These are phyloP conservation scores for Nesidiocoris tenuis DNA, from an alignment of 2,888 invertebrate species.

Conservation along the genomic window DNA sequence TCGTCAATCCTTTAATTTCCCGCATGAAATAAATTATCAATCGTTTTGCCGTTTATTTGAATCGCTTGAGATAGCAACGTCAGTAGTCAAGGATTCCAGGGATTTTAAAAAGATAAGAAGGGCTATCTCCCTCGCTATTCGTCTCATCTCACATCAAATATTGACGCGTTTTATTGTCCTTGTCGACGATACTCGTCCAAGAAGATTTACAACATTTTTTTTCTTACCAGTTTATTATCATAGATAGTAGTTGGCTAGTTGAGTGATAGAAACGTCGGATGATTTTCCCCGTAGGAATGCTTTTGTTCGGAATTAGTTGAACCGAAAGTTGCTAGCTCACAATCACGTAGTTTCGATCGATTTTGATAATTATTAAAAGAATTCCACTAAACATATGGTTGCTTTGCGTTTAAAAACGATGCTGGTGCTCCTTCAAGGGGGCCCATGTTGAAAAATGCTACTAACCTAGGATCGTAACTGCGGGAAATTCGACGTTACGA, in stretches of 20 bases:
- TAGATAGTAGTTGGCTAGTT: not conserved
- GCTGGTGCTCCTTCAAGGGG: too few species aligned
- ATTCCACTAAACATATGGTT: too few species aligned
- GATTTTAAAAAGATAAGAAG: not conserved
- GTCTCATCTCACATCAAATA: conserved; percentile 25
- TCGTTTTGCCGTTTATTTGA: not conserved
- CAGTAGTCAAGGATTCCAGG: not conserved
- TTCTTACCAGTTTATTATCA: not conserved
- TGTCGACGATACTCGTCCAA: not conserved
- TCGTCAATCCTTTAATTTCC: not conserved
- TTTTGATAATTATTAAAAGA: too few species aligned
- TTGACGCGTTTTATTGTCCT: conserved; percentile 19
- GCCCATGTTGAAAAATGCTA: too few species aligned
- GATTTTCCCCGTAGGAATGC: too few species aligned
- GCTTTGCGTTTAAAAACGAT: too few species aligned
- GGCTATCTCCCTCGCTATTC: conserved; percentile 5
- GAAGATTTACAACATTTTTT: conserved; percentile 17
- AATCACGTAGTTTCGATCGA: too few species aligned
- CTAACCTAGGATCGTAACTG: too few species aligned
- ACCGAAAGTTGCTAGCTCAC: too few species aligned
- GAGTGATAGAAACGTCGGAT: too few species aligned
- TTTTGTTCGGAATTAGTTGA: too few species aligned
- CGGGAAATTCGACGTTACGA: too few species aligned
- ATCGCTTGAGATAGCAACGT: not conserved
- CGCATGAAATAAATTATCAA: not conserved